These are phyloP conservation scores for Dusona sp. DNA, from an alignment of 2,888 invertebrate species.

Conservation along the genomic window DNA sequence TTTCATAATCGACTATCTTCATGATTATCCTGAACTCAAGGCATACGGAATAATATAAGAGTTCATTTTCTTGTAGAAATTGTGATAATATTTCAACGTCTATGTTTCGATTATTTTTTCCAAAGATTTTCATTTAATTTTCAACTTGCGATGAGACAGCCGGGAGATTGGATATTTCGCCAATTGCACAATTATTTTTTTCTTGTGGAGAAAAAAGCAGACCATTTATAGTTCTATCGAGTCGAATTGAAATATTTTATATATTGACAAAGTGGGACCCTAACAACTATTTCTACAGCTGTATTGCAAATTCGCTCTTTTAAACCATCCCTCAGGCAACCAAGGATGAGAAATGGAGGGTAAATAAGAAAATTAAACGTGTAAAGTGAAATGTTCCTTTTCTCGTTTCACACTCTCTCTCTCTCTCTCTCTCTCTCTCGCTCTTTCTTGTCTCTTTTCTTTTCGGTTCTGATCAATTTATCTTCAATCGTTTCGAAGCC, in stretches of 20 bases:
- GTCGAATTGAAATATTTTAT: not conserved
- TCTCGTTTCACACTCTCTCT: constrained; percentile 3
- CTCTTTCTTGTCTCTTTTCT: constrained; percentile 1
- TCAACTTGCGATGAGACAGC: too few species aligned
- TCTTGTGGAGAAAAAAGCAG: not conserved
- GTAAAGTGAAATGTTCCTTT: constrained; percentile 9
- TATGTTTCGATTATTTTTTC: not conserved
- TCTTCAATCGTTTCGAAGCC: constrained; percentile 53
- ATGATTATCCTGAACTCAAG: not conserved
- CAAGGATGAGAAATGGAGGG: constrained; percentile 1
- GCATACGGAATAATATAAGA: not conserved
- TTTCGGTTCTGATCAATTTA: constrained; percentile 46
- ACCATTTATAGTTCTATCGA: not conserved
- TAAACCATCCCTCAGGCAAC: constrained; percentile 49
- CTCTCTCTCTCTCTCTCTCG: constrained; percentile 17
- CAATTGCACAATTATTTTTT: too few species aligned
- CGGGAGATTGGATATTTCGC: too few species aligned
- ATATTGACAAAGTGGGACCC: not conserved
- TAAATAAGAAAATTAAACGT: constrained; percentile 40
- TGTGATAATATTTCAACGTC: not conserved
- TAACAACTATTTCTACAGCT: constrained; percentile 68
- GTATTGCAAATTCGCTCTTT: constrained; percentile 70
- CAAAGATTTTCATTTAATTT: too few species aligned
- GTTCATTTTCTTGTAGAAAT: not conserved
- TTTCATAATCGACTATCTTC: not conserved